Percentiles rank a stretch among this genome's conserved stretches.
These are phyloP conservation scores for Cepaea nemoralis DNA, from an alignment of 1,140 invertebrate genomes.

Conservation along the genomic window DNA sequence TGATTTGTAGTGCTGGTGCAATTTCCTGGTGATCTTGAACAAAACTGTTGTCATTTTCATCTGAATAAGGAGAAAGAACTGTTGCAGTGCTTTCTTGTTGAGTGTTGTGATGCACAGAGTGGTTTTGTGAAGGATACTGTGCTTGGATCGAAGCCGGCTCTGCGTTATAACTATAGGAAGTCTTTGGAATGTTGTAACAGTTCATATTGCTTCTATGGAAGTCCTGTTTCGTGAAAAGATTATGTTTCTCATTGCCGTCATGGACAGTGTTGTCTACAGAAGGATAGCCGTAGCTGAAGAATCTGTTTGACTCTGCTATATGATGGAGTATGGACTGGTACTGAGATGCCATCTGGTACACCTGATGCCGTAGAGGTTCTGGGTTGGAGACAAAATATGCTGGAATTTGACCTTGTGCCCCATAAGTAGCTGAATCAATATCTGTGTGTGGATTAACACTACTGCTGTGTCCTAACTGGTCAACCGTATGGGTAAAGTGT, in stretches of 20 bases:
- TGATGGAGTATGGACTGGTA: constrained; percentile 26
- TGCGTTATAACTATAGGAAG: neutral
- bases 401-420: neutral
- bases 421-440: neutral
- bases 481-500: neutral
- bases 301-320: constrained; percentile 17
- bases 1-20: neutral
- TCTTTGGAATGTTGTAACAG: neutral
- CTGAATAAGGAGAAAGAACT: neutral
- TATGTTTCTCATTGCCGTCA: neutral
- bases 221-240: neutral
- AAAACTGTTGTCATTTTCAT: constrained; percentile 25
- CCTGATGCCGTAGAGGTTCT: constrained; percentile 17
- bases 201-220: neutral
- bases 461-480: neutral
- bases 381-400: constrained; percentile 1
- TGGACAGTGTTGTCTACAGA: neutral
- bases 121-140: neutral
- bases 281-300: constrained; percentile 12
- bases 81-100: neutral
- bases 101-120: neutral
- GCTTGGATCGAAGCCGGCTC: neutral
- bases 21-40: neutral
- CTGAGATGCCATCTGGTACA: constrained; percentile 26
- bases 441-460: neutral